These are phyloP conservation scores for Gryon sp. DNA, from an alignment of 1,140 invertebrate genomes.

Conservation along the genomic window DNA sequence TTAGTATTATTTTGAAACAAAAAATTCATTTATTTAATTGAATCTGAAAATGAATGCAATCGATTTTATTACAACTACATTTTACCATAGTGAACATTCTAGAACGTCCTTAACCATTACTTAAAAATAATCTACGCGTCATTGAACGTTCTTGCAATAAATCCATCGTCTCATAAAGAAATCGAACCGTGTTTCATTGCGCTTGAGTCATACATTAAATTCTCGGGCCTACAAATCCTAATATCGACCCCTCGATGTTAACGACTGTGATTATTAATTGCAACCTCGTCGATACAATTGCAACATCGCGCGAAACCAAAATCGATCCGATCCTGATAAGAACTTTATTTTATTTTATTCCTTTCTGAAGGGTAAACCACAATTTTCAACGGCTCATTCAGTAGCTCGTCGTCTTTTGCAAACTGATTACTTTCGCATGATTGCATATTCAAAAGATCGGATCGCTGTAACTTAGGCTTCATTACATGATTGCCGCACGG, in stretches of 20 bases:
- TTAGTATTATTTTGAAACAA: too few species aligned
- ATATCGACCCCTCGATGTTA: slow-evolving; percentile 24
- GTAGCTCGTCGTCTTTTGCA: slow-evolving; percentile 49
- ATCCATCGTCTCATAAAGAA: slow-evolving; percentile 19
- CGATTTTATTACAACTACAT: too few species aligned
- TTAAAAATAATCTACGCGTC: slow-evolving; percentile 22
- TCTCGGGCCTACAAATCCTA: slow-evolving; percentile 22
- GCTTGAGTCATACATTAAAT: slow-evolving; percentile 20
- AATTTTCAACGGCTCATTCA: slow-evolving; percentile 39
- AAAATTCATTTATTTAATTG: too few species aligned
- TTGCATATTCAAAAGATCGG: slow-evolving; percentile 64
- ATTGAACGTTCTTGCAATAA: slow-evolving; percentile 26
- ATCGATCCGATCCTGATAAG: slow-evolving; percentile 19
- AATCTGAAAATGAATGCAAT: too few species aligned
- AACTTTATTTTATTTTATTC: too few species aligned
- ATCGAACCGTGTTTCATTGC: slow-evolving; percentile 17
- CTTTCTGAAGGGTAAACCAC: neutral
- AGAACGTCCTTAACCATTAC: too few species aligned
- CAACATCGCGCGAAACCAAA: slow-evolving; percentile 8
- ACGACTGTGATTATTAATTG: slow-evolving; percentile 36
- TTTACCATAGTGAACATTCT: too few species aligned
- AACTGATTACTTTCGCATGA: slow-evolving; percentile 57
- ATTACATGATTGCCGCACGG: slow-evolving; percentile 61
- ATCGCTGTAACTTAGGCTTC: slow-evolving; percentile 58
- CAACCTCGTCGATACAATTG: slow-evolving; percentile 30